These are phyloP conservation scores for Catharus ustulatus DNA, from an alignment of 2,797 vertebrate genomes.

Conservation along the genomic window DNA sequence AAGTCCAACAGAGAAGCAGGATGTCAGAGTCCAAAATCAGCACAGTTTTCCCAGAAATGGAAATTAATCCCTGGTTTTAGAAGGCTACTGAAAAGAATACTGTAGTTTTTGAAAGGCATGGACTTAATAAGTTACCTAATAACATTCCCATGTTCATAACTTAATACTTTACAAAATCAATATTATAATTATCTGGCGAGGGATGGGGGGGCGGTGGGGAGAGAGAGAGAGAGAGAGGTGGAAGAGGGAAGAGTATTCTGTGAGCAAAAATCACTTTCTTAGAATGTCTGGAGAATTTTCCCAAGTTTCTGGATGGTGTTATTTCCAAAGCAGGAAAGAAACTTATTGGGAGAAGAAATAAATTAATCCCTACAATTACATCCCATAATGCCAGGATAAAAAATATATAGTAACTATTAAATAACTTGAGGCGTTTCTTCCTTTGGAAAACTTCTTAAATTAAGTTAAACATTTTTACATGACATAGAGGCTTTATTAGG, in stretches of 20 bases:
- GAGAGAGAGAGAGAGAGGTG: no score
- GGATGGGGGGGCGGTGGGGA: fast-evolving
- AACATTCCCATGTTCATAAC: background rate
- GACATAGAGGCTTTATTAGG: fast-evolving
- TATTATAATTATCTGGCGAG: background rate
- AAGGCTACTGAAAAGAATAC: background rate
- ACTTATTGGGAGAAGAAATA: background rate
- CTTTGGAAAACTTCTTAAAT: background rate
- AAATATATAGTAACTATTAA: background rate
- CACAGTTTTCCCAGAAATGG: background rate
- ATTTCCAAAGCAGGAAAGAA: background rate
- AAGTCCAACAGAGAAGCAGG: background rate
- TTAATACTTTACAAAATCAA: background rate
- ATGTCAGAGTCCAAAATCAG: background rate
- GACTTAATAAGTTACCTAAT: background rate
- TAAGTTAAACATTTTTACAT: background rate
- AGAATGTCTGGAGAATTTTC: no score
- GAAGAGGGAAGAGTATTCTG: no score
- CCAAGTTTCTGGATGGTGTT: background rate
- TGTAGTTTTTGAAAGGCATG: background rate
- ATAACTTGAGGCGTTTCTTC: background rate
- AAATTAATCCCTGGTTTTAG: background rate
- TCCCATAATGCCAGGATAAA: background rate
- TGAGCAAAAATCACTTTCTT: no score
- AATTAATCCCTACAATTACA: background rate